These are phyloP conservation scores for Neotoma lepida DNA, from an alignment of 2,113 vertebrate species.

Conservation along the genomic window DNA sequence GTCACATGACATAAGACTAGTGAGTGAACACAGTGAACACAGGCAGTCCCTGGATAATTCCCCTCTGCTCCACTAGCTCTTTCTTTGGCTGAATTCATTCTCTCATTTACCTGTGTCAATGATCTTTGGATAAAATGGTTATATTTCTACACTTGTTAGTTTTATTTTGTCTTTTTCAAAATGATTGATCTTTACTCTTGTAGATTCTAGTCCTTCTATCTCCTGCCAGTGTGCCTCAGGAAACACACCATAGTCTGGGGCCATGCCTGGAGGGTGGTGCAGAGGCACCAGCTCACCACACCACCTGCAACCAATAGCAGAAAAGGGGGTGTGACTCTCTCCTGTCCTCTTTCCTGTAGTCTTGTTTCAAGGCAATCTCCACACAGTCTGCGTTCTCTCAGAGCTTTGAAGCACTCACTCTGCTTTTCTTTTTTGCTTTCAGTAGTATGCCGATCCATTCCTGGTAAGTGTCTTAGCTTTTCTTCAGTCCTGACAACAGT, in stretches of 20 bases:
- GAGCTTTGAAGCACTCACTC: slow-evolving; percentile 2
- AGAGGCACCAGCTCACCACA: neutral
- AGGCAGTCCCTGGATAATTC: neutral
- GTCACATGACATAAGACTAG: neutral
- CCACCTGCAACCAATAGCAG: neutral
- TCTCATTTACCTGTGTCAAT: neutral
- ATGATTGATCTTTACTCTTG: neutral
- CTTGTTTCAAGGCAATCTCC: neutral
- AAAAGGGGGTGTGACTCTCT: neutral
- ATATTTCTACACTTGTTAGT: neutral
- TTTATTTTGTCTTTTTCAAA: neutral
- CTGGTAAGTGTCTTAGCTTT: slow-evolving; percentile 32
- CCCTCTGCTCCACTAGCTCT: too few relatives aligned
- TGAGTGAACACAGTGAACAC: neutral
- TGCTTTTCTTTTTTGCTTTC: slow-evolving; percentile 41
- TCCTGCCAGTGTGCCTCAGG: neutral
- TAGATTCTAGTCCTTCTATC: neutral
- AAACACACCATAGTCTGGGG: neutral
- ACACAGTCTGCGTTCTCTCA: neutral
- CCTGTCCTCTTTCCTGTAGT: neutral
- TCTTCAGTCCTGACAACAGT: neutral
- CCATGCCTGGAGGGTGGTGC: neutral
- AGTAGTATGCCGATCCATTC: neutral
- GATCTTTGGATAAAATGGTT: neutral
- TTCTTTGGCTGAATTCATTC: neutral